A percentile compares a stretch with the other conserved stretches of the same genome.
Conservation (phyloP, 2,797 vertebrate species). For the Pangasius mekongensis region DNA sequence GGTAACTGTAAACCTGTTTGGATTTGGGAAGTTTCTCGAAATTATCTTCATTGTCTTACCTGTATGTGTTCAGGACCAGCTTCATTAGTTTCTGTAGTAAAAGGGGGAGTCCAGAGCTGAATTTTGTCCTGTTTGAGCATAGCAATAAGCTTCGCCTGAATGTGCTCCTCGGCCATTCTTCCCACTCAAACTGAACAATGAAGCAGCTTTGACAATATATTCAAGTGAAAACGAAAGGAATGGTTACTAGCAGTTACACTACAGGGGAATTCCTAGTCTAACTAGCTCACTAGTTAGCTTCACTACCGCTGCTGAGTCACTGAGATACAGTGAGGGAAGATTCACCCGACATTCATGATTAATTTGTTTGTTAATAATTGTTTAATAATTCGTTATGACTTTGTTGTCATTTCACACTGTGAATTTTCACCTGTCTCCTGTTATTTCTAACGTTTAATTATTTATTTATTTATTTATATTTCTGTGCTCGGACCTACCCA, state of each 20-base stretch:
- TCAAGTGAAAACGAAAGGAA: conserved; percentile 42
- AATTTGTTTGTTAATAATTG: not conserved
- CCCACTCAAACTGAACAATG: conserved; percentile 22
- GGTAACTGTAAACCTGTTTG: not conserved
- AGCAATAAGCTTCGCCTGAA: conserved; percentile 83
- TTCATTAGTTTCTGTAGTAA: conserved; percentile 77
- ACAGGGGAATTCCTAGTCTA: conserved; percentile 25
- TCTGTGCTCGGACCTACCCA: not conserved
- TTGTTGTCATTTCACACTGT: not conserved
- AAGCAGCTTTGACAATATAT: not conserved
- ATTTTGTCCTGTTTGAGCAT: conserved; percentile 86
- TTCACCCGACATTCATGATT: too few species aligned
- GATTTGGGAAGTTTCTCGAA: not conserved
- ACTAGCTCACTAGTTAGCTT: not conserved
- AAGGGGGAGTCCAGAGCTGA: conserved; percentile 90
- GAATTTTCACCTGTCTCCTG: not conserved
- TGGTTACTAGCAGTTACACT: not conserved
- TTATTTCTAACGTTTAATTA: not conserved
- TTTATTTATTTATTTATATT: not conserved
- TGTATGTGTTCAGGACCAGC: conserved; percentile 75
- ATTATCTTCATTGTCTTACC: conserved; percentile 66
- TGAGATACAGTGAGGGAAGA: not conserved
- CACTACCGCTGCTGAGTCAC: conserved; percentile 3
- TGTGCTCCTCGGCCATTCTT: conserved; percentile 86
- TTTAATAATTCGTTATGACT: not conserved